phyloP scores from a whole-genome alignment of 1,140 invertebrate genomes.

The Probaryconus sp. region DNA sequence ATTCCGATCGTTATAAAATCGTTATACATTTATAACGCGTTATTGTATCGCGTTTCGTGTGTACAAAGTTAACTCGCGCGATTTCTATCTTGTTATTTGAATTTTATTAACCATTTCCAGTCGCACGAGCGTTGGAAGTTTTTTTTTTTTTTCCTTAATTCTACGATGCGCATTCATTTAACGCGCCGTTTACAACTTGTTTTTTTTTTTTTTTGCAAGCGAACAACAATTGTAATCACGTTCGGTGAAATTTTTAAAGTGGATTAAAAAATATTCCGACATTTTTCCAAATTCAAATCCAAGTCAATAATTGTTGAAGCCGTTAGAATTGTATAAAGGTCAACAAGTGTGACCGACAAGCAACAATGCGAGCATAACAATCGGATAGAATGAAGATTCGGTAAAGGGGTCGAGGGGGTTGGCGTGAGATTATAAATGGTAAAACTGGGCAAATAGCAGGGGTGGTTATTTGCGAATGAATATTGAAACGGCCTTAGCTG shows the following conservation, averaged over 20 bases:
- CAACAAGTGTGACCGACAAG: too few species aligned
- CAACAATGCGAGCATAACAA: neutral
- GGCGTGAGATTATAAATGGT: slow-evolving; percentile 16
- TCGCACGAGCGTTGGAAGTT: slow-evolving; percentile 43
- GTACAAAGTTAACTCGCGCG: slow-evolving; percentile 25
- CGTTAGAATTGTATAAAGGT: too few species aligned
- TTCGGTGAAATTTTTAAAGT: too few species aligned
- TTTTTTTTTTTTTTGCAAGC: too few species aligned
- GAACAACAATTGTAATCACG: too few species aligned
- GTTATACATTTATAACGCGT: slow-evolving; percentile 36
- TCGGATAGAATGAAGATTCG: neutral
- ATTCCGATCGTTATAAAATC: slow-evolving; percentile 52
- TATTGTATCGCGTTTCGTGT: slow-evolving; percentile 9
- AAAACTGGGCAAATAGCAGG: slow-evolving; percentile 13
- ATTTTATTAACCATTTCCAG: slow-evolving; percentile 45
- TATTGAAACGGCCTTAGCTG: slow-evolving; percentile 58
- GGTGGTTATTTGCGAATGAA: slow-evolving; percentile 42
- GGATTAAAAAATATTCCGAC: too few species aligned
- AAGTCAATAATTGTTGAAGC: too few species aligned
- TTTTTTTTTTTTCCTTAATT: slow-evolving; percentile 40
- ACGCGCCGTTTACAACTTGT: too few species aligned
- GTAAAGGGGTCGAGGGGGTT: slow-evolving; percentile 3
- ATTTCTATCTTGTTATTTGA: slow-evolving; percentile 52
- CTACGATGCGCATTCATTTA: too few species aligned
- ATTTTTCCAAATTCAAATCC: too few species aligned